These are phyloP conservation scores for Hucho hucho DNA, from an alignment of 2,113 vertebrate species.

Conservation along the genomic window DNA sequence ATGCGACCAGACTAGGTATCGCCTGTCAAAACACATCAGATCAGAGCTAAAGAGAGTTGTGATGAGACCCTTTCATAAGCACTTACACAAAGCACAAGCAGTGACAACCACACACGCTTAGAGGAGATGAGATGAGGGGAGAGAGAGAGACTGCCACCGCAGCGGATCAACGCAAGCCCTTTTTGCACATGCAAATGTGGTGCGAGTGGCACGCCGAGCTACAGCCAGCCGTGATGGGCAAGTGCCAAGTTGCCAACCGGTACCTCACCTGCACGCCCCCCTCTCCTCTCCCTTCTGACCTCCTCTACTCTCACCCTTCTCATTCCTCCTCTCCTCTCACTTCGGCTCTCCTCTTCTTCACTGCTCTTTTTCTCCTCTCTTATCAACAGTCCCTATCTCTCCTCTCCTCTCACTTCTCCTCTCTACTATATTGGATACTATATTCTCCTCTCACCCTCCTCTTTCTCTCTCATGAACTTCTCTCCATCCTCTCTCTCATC, in stretches of 20 bases:
- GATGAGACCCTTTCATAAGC: conserved; percentile 44
- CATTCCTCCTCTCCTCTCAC: background rate
- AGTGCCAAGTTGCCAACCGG: conserved; percentile 7
- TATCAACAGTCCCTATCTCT: no score
- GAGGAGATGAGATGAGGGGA: background rate
- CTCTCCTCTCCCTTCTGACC: background rate
- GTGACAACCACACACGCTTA: conserved; percentile 37
- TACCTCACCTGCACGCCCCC: conserved; percentile 49
- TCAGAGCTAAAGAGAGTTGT: conserved; percentile 5
- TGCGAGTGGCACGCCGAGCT: conserved; percentile 39
- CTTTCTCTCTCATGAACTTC: background rate
- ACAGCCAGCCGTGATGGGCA: conserved; percentile 24
- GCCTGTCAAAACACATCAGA: conserved; percentile 23
- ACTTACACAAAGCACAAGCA: conserved; percentile 54
- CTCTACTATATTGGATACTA: background rate
- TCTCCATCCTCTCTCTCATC: background rate
- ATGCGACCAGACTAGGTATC: conserved; percentile 15
- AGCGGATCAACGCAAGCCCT: conserved; percentile 40
- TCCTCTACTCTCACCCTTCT: background rate
- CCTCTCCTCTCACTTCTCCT: background rate
- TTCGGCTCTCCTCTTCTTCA: background rate
- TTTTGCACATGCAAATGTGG: conserved; percentile 67
- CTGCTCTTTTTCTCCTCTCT: background rate
- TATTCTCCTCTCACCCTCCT: background rate
- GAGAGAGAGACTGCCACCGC: conserved; percentile 1